These are phyloP conservation scores for Netelia virgata DNA, from an alignment of 2,888 invertebrate genomes.

Conservation along the genomic window DNA sequence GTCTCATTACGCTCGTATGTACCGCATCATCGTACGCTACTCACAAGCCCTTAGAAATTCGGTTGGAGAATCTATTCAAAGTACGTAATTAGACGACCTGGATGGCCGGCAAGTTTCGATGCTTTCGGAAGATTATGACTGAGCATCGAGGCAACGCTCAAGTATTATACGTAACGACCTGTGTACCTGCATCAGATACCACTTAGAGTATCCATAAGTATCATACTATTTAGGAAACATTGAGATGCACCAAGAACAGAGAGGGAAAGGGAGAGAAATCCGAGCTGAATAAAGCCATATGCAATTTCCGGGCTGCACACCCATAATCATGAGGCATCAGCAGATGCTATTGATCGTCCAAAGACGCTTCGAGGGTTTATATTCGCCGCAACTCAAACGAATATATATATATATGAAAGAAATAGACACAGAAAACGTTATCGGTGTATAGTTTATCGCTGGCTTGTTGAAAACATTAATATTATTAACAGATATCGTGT, in stretches of 20 bases:
- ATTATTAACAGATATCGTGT: conserved; percentile 68
- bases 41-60: background rate
- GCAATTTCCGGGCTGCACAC: conserved; percentile 11
- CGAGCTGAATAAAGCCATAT: background rate
- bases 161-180: conserved; percentile 4
- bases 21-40: background rate
- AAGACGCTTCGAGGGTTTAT: background rate
- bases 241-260: background rate
- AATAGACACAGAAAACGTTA: conserved; percentile 2
- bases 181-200: conserved; percentile 15
- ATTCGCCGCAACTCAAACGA: background rate
- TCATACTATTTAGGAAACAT: background rate
- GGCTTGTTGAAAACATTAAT: conserved; percentile 67
- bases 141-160: background rate
- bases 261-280: background rate
- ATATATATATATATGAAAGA: background rate
- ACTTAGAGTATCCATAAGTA: conserved; percentile 13
- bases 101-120: background rate
- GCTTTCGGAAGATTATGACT: conserved; percentile 17
- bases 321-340: background rate
- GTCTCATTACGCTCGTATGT: background rate
- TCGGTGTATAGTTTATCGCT: conserved; percentile 17
- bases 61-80: background rate
- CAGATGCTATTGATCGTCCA: conserved; percentile 4
- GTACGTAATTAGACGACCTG: background rate